Percentiles rank a stretch among this genome's conserved stretches.
phyloP scores from a whole-genome alignment of 1,140 invertebrate species.

The Papilio helenus region DNA sequence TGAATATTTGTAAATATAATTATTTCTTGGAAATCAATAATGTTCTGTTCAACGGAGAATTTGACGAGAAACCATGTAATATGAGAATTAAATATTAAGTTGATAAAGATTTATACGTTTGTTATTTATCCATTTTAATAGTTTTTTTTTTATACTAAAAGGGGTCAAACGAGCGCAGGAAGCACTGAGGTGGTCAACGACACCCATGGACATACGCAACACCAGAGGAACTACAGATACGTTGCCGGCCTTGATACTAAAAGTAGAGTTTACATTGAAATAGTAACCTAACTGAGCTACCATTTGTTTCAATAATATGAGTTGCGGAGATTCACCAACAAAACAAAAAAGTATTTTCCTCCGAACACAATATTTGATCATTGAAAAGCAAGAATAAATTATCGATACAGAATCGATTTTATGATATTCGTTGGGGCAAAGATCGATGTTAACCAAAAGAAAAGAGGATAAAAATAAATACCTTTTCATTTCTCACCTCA shows the following conservation, averaged over 20 bases:
- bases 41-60: not conserved
- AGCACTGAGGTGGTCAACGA: too few relatives aligned
- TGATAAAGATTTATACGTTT: too few relatives aligned
- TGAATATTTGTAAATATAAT: conserved; percentile 31
- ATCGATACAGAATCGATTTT: conserved; percentile 21
- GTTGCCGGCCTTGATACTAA: too few relatives aligned
- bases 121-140: too few relatives aligned
- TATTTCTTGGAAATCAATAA: conserved; percentile 19
- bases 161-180: too few relatives aligned
- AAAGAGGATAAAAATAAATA: too few relatives aligned
- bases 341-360: not conserved
- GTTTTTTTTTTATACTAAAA: too few relatives aligned
- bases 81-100: not conserved
- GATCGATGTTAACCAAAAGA: conserved; percentile 20
- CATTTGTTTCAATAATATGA: not conserved
- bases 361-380: not conserved
- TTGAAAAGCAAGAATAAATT: not conserved
- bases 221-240: too few relatives aligned
- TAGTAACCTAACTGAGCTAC: too few relatives aligned
- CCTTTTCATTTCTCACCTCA: too few relatives aligned
- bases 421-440: not conserved
- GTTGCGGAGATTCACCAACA: not conserved
- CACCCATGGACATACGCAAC: too few relatives aligned
- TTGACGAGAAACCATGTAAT: not conserved
- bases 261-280: too few relatives aligned